phyloP scores from a whole-genome alignment of 2,797 vertebrate species.

The Peromyscus eremicus region DNA sequence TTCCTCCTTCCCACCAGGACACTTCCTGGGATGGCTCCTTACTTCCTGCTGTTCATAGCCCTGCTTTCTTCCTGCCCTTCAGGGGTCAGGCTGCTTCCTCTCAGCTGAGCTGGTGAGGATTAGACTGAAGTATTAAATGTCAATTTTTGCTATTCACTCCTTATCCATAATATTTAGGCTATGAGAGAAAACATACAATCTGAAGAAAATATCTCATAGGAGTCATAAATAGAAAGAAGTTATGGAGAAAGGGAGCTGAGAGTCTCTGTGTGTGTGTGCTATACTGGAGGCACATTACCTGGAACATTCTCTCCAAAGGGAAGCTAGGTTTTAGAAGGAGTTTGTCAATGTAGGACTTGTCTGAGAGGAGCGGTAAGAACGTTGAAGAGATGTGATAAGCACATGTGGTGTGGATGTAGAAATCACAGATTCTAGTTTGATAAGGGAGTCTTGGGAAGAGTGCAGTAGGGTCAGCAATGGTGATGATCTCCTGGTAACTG shows the following conservation, averaged over 20 bases:
- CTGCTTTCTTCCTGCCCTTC: constrained; percentile 32
- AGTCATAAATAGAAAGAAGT: not conserved
- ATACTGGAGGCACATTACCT: not conserved
- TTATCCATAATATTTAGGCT: not conserved
- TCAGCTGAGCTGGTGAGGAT: not conserved
- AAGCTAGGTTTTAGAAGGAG: not conserved
- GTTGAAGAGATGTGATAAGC: not conserved
- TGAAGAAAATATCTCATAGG: not conserved
- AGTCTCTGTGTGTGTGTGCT: not conserved
- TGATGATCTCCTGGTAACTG: constrained; percentile 19
- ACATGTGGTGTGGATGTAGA: not conserved
- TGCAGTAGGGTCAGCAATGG: not conserved
- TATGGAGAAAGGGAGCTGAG: not conserved
- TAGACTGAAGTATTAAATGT: constrained; percentile 37
- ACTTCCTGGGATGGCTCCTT: constrained; percentile 9
- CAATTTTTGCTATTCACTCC: constrained; percentile 13
- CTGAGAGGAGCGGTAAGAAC: not conserved
- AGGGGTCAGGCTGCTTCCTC: constrained; percentile 9
- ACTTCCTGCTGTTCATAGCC: constrained; percentile 44
- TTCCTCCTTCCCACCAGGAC: constrained; percentile 61
- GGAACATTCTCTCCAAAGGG: not conserved
- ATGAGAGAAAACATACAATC: not conserved
- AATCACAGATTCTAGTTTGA: constrained; percentile 1
- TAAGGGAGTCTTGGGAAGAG: not conserved
- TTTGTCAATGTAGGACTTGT: not conserved